Evolutionary conservation across 1,140 invertebrate genomes (phyloP), one percentile per base, ranked within the genome.

Genomic region (Meteorus sp.): DNA sequence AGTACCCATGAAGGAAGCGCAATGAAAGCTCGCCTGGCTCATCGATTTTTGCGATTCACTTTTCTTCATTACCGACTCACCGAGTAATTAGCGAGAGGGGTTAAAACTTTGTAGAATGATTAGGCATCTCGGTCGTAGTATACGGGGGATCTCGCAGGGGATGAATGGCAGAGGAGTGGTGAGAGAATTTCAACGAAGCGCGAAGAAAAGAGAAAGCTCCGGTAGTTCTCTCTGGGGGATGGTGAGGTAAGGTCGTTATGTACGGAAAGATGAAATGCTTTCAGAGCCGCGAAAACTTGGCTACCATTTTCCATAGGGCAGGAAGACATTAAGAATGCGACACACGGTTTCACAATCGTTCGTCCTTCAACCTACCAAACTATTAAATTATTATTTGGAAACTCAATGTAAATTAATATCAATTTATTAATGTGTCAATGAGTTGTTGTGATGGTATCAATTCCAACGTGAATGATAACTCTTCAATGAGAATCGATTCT

Each of bases 171-270:
- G 29, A 33, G 29, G 29, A 11, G 29, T 7, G 6, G 29, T 33
- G 6, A 15, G 11, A 33, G 48, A 72, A 78, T 76, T 75, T 72
- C 72, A 72, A 70, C 65, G 66, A 60, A 53, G 72, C 37, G 11
- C 39, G 22, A 22, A 53, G 47, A 50, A 58, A 70, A 74, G 70
- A 60, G 69, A 70, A 70, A 66, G 59, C 62, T 57, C 66, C 29
- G 11, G 29, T 11, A 33, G 11, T 11, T 33, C n/a, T n/a, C n/a
- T n/a, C n/a, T n/a, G n/a, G n/a, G n/a, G n/a, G n/a, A n/a, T n/a
- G n/a, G n/a, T n/a, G n/a, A n/a, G 11, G 11, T 7, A 33, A 33
- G 29, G 29, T 11, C 6, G 29, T 7, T 6, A 33, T 33, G 29
- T 11, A 22, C 51, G 20, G 15, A 25, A 25, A 17, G n/a, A 9